These are phyloP conservation scores for Rhagologus leucostigma DNA, from an alignment of 2,113 vertebrate genomes.

Conservation along the genomic window DNA sequence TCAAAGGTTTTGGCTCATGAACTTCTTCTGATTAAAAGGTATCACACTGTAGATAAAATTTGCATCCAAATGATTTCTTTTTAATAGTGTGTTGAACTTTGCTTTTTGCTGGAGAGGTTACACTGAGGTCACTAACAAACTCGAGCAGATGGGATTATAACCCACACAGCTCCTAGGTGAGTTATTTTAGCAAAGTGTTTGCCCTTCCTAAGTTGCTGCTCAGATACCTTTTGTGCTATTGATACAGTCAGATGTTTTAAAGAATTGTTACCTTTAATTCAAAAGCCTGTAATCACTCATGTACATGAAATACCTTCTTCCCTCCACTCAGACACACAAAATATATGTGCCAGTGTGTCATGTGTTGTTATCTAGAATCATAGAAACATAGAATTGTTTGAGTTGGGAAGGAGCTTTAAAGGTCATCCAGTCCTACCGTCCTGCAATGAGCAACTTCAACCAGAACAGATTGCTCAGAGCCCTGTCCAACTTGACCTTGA, in stretches of 20 bases:
- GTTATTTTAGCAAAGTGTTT: not conserved
- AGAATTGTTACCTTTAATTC: not conserved
- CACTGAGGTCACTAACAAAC: not conserved
- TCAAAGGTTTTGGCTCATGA: not conserved
- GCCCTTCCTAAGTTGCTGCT: not conserved
- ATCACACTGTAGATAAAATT: not conserved
- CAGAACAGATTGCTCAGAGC: not conserved
- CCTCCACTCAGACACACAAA: not conserved
- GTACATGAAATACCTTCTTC: not conserved
- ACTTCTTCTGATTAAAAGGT: not conserved
- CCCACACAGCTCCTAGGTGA: not conserved
- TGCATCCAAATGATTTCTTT: not conserved
- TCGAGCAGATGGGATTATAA: not conserved
- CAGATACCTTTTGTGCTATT: not conserved
- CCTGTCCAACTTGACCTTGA: rapidly evolving
- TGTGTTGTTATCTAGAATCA: not conserved
- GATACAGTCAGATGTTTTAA: not conserved
- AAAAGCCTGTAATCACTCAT: not conserved
- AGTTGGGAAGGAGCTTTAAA: not conserved
- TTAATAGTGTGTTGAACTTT: not conserved
- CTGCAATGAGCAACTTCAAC: not conserved
- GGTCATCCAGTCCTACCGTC: not conserved
- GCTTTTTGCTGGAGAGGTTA: not conserved
- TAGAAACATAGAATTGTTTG: not conserved
- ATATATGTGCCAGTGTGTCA: rapidly evolving